A percentile compares a stretch with the other conserved stretches of the same genome.
Conservation (phyloP, 2,888 invertebrate species). For the Aporophyla lueneburgensis region DNA sequence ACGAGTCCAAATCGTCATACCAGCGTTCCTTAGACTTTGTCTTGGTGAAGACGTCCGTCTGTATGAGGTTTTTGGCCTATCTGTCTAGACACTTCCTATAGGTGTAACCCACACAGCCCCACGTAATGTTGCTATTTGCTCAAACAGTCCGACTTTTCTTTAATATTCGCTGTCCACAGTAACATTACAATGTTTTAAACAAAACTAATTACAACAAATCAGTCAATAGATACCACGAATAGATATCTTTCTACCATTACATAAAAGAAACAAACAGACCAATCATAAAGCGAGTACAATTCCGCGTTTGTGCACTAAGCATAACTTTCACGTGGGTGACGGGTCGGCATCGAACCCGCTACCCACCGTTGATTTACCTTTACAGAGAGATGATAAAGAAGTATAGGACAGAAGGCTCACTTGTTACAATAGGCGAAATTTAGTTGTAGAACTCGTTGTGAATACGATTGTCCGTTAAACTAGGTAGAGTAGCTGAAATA, state of each 20-base stretch:
- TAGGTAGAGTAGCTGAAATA: too few relatives aligned
- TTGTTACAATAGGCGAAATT: not conserved
- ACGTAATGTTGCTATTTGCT: not conserved
- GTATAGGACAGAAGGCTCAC: constrained; percentile 25
- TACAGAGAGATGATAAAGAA: not conserved
- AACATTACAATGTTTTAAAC: not conserved
- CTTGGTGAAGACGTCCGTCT: too few relatives aligned
- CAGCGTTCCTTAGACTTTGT: too few relatives aligned
- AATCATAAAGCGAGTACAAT: constrained; percentile 44
- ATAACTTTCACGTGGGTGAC: constrained; percentile 68
- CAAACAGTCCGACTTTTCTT: too few relatives aligned
- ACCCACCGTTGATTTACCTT: constrained; percentile 62
- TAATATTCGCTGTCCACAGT: not conserved
- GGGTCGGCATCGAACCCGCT: constrained; percentile 67
- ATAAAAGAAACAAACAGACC: constrained; percentile 30
- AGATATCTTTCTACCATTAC: constrained; percentile 18
- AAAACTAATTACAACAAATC: constrained; percentile 26
- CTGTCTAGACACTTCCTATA: too few relatives aligned
- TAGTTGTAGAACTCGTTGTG: too few relatives aligned
- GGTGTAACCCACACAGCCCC: too few relatives aligned
- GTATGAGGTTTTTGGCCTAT: too few relatives aligned
- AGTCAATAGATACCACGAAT: constrained; percentile 15
- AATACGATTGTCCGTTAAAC: too few relatives aligned
- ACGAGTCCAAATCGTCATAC: too few relatives aligned
- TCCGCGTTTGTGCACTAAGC: constrained; percentile 54